Base-by-base conservation (phyloP, 1,140 invertebrate species). In the Zaprionus tsacasi region DNA sequence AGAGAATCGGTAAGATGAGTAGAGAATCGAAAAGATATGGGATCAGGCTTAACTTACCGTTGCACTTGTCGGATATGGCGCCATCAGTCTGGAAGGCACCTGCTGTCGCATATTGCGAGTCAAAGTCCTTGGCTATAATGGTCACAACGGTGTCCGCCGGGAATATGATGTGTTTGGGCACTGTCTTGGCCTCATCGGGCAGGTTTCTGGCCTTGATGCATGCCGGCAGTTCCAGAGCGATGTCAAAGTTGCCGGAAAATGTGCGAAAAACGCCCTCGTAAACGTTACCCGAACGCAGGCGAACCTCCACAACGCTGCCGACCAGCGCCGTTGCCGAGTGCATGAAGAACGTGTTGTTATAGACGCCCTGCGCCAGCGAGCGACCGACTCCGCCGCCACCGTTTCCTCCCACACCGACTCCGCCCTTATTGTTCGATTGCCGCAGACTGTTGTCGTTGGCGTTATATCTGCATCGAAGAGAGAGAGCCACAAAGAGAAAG, bases 241-340 rank as follows among this genome's bases (percentile, higher is more conserved):
- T 94, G 89, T 97, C 96, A 93, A 97, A 96, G 91, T 96, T 95
- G 87, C 95, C 94, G 58, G 97, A 98, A 93, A 97, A 97, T 36
- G 97, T 97, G 82, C 95, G 95, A 92, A 98, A 97, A 65, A 98
- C 95, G 58, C 97, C 97, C 93, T 98, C 97, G 94, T 96, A 98
- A 63, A 96, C 93, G 75, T 95, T 95, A 70, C 96, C 97, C 79
- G 96, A 96, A 89, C 95, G 94, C 60, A 97, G 97, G 91, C 96
- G 95, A 72, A 98, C 95, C 93, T 96, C 95, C 33, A 97, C 96
- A 76, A 94, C 94, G 92, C 96, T 97, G 71, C 97, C 97, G 61
- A 98, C 96, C 91, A 97, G 95, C 80, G 95, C 95, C 69, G 96
- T 96, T 54, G 96, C 95, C 21, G 96, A 95, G 93, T 98, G 96